Evolutionary conservation across 2,797 vertebrate genomes (phyloP).

Genomic region (Dendrocincla fuliginosa): DNA sequence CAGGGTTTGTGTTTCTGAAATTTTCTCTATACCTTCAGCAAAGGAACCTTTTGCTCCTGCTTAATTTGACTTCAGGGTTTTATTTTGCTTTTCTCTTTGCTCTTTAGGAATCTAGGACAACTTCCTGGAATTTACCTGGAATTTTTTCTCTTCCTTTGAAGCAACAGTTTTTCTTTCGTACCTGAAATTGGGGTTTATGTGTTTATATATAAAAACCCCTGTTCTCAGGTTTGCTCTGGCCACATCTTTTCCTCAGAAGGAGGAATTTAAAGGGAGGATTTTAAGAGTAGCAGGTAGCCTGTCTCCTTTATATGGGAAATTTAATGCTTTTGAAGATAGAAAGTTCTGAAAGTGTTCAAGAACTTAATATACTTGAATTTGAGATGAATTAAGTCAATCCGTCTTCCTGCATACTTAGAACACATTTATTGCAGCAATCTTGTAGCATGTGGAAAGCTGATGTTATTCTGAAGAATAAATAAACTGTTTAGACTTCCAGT

Average conservation of each 20-base stretch:
- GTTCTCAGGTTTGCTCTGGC: not conserved
- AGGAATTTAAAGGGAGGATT: slow-evolving; percentile 28
- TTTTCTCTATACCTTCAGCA: not conserved
- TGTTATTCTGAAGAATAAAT: not conserved
- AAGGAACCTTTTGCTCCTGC: not conserved
- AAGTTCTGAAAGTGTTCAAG: not conserved
- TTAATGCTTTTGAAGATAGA: not conserved
- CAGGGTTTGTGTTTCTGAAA: not conserved
- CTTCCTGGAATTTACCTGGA: not conserved
- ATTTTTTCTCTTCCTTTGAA: not conserved
- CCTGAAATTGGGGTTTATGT: slow-evolving; percentile 17
- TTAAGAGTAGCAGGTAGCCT: not conserved
- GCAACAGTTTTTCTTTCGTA: not conserved
- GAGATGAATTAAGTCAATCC: not conserved
- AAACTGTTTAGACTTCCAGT: not conserved
- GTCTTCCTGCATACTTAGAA: not conserved
- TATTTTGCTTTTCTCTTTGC: not conserved
- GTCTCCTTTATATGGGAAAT: not conserved
- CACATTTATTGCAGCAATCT: not conserved
- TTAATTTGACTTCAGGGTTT: not conserved
- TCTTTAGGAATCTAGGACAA: not conserved
- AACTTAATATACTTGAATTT: not conserved
- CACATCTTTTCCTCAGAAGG: not conserved
- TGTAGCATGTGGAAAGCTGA: not conserved
- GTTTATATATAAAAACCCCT: not conserved